Evolutionary conservation across 2,888 invertebrate species (phyloP).

Genomic region (Volucella inflata): DNA sequence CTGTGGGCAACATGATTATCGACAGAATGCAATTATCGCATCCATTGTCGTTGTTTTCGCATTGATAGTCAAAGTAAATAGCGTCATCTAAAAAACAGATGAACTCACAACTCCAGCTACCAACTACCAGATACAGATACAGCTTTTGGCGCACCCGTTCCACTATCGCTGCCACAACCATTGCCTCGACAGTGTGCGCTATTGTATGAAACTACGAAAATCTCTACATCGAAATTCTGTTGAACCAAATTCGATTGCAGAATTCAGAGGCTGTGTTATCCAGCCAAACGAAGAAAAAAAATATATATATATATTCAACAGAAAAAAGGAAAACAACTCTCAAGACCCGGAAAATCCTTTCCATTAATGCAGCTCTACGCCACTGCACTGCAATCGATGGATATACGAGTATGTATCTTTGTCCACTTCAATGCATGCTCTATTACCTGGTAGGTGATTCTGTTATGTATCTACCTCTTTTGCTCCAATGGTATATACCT

Average conservation of each 20-base stretch:
- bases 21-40: conserved; percentile 75
- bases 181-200: not conserved
- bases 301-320: not conserved
- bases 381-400: conserved; percentile 64
- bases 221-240: conserved; percentile 60
- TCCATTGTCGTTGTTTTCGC: conserved; percentile 74
- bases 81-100: conserved; percentile 72
- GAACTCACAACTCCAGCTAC: conserved; percentile 47
- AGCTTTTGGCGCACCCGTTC: conserved; percentile 2
- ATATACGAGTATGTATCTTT: not conserved
- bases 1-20: conserved; percentile 70
- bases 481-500: not conserved
- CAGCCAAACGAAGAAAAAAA: conserved; percentile 24
- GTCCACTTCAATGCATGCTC: conserved; percentile 5
- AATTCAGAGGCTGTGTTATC: conserved; percentile 31
- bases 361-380: conserved; percentile 64
- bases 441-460: conserved; percentile 21
- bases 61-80: conserved; percentile 76
- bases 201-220: conserved; percentile 47
- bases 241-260: conserved; percentile 53
- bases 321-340: conserved; percentile 41
- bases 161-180: not conserved
- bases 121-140: too few relatives aligned
- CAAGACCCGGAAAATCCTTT: conserved; percentile 68
- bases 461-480: conserved; percentile 31